Evolutionary conservation across 2,113 vertebrate genomes (phyloP), one percentile per base, ranked within the genome.

Genomic region (Enhydra lutris): DNA sequence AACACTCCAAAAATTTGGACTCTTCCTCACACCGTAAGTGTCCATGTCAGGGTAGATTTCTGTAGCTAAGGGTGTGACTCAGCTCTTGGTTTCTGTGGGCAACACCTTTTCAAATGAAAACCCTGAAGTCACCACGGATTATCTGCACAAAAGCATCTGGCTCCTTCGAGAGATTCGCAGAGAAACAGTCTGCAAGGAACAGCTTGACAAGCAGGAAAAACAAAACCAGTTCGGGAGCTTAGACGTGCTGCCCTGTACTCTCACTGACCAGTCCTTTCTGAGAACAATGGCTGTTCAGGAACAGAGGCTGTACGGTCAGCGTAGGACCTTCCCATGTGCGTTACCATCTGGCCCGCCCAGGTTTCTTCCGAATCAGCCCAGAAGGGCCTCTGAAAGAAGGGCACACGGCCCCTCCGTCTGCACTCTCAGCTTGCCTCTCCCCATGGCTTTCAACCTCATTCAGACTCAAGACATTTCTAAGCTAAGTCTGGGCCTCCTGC

Each of bases 321-420:
- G 0, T 21, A 21, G 55, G 20, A 52, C 65, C 71, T 71, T 24
- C 26, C 20, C 10, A 14, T 8, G 52, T 15, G 47, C 1, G 0
- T 29, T 34, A 10, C 50, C 39, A 1, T 21, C 81, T 39, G 63
- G 26, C 36, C 84, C 17, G 3, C 59, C 55, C n/a, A 36, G 39
- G 17, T 17, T 24, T 3, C 6, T 1, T 24, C 63, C 31, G 34
- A 45, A 73, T 15, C 34, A 63, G 29, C 71, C 63, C 65, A 21
- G 23, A 21, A 17, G 21, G 29, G 21, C 29, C n/a, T 29, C 14
- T 29, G 34, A 31, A 59, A 26, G 39, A 24, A 39, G 34, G 24
- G 9, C 36, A 3, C 18, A 5, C 0, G 1, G n/a, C 52, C 18
- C 7, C 17, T 24, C 61, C 2, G 3, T 50, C n/a, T 34, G 3